phyloP scores from a whole-genome alignment of 2,797 vertebrate species.

The Netta rufina region DNA sequence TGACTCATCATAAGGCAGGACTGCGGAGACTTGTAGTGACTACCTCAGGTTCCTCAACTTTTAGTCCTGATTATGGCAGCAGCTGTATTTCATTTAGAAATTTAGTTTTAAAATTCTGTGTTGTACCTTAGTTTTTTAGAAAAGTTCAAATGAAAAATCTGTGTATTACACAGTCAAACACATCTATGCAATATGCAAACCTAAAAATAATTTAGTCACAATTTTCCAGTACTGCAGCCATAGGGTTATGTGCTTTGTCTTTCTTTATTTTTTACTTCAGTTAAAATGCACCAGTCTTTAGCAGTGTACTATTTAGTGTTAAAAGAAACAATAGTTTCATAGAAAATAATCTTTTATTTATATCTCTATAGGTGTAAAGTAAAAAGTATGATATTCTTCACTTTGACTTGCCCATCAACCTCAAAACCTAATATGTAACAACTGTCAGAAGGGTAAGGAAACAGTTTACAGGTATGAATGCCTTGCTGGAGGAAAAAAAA shows the following conservation, averaged over 20 bases:
- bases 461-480: neutral
- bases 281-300: neutral
- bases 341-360: neutral
- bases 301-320: neutral
- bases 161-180: neutral
- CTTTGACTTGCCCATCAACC: neutral
- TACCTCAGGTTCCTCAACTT: neutral
- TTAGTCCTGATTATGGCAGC: neutral
- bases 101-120: neutral
- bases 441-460: neutral
- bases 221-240: neutral
- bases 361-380: neutral
- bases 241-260: neutral
- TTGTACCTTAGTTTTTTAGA: neutral
- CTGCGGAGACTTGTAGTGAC: neutral
- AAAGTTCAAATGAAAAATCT: conserved; percentile 4
- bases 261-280: neutral
- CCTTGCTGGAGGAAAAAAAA: neutral
- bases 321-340: neutral
- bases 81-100: neutral
- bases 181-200: neutral
- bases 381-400: neutral
- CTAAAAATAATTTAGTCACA: neutral
- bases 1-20: neutral
- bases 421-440: neutral